Base-by-base conservation (phyloP, 2,113 vertebrate genomes). In the Ctenomys sociabilis region DNA sequence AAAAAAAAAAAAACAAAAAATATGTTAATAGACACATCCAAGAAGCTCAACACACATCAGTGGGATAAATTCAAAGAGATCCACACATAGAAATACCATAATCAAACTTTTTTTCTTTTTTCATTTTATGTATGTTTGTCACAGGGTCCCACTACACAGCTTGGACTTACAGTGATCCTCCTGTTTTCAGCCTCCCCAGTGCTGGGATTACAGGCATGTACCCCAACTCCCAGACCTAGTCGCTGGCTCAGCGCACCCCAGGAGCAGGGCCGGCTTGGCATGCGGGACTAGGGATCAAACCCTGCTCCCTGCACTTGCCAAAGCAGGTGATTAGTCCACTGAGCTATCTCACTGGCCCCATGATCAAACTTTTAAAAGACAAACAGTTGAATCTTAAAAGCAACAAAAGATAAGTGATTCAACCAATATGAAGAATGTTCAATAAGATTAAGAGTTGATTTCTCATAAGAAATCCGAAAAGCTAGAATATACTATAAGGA, bases 301-400 rank as follows among this genome's bases (percentile, higher is more conserved):
- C 16, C 54, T 57, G 16, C 16, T 57, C 17, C 16, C 16, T 17
- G 54, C 5, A 5, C 54, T 19, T 17, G 14, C 54, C 14, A 17
- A 57, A 57, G 16, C 54, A 57, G 54, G 54, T 17, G 5, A 16
- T 57, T 57, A 57, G 54, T 57, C 16, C 54, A 57, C 19, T 57
- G 54, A 57, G 54, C 54, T 57, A 57, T 57, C 16, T 57, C 16
- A 4, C 54, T 57, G 54, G 54, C 17, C 54, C n/a, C 8, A 85
- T 40, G 77, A 77, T 37, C 57, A 95, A 93, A 88, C 24, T 66
- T 86, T 83, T 7, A 0, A 87, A 87, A 78, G 52, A 32, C 35
- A 94, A 61, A 54, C 2, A 70, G 7, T n/a, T 80, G 82, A 90
- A 32, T 63, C 24, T 94, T 92, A 64, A 92, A 92, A 92, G 75